Conservation (phyloP, 2,888 invertebrate species). For the Drosophila greeni region DNA sequence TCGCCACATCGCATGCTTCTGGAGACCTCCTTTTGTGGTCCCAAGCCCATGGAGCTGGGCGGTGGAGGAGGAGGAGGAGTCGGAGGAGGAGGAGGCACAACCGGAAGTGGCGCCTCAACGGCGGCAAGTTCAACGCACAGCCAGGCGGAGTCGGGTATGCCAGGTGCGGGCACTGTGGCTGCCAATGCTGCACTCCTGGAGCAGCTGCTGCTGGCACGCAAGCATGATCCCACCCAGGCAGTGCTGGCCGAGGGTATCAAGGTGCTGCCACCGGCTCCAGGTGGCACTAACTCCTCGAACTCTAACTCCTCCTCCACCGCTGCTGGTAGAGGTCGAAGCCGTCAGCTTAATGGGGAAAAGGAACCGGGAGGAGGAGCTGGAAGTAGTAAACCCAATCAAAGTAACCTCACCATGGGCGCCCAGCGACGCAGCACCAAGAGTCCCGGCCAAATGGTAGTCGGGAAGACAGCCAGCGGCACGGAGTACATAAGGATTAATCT, state of each 20-base stretch:
- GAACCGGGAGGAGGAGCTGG: conserved; percentile 17
- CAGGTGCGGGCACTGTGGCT: conserved; percentile 31
- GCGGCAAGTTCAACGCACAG: conserved; percentile 60
- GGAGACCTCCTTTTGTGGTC: conserved; percentile 94
- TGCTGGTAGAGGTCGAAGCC: conserved; percentile 24
- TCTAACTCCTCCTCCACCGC: conserved; percentile 27
- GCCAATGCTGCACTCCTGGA: conserved; percentile 80
- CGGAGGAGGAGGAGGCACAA: not conserved
- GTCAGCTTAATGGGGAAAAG: conserved; percentile 32
- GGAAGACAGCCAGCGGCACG: conserved; percentile 78
- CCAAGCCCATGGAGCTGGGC: conserved; percentile 83
- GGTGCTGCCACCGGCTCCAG: conserved; percentile 77
- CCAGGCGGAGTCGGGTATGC: conserved; percentile 35
- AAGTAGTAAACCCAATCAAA: not conserved
- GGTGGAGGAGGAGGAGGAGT: conserved; percentile 26
- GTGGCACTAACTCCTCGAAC: not conserved
- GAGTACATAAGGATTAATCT: conserved; percentile 84
- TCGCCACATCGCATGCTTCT: conserved; percentile 94
- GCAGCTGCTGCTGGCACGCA: conserved; percentile 81
- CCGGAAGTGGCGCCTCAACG: conserved; percentile 57
- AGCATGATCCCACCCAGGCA: conserved; percentile 83
- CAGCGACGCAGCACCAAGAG: conserved; percentile 75
- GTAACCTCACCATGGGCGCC: conserved; percentile 49
- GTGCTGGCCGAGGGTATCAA: conserved; percentile 83
- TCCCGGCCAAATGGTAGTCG: conserved; percentile 77